Evolutionary conservation across 53 echinoderm and acorn worm genomes (phyloP), one percentile per base, ranked within the genome.

Genomic region (Arbacia lixula): DNA sequence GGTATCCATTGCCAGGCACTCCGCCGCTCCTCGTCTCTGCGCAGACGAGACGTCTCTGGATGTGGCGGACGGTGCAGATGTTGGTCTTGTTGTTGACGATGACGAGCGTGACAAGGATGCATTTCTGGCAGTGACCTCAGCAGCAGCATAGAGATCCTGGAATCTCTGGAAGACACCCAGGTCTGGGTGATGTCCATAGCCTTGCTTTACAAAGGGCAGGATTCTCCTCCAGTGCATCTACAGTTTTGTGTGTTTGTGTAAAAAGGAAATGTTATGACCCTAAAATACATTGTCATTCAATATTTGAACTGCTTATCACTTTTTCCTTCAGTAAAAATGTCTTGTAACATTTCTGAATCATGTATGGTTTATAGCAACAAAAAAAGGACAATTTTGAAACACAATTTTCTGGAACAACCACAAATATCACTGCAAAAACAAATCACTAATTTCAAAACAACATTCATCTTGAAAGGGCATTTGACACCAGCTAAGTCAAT

Each of bases 221-320:
- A 77, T 36, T 60, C 58, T 25, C 14, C 77, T 77, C 77, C 77
- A 77, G 22, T 77, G 60, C 36, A 57, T 25, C 77, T 77, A 53
- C 20, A 25, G 12, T 26, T 42, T 2, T 12, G 27, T 28, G 21
- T 62, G 33, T 29, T 11, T 29, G 20, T 62, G 32, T 51, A 51
- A 14, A 51, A 51, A 51, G 14, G n/a, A n/a, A 51, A 14, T 17
- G 2, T 51, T 51, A 2, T 51, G n/a, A 14, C n/a, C n/a, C n/a
- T n/a, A n/a, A n/a, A n/a, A n/a, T n/a, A n/a, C n/a, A n/a, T n/a
- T n/a, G n/a, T n/a, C n/a, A n/a, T n/a, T n/a, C n/a, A n/a, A n/a
- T n/a, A n/a, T n/a, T n/a, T n/a, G n/a, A n/a, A n/a, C n/a, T n/a
- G n/a, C n/a, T n/a, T n/a, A n/a, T n/a, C n/a, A n/a, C n/a, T n/a